phyloP scores from a whole-genome alignment of 2,797 vertebrate species.

The Sciurus carolinensis region DNA sequence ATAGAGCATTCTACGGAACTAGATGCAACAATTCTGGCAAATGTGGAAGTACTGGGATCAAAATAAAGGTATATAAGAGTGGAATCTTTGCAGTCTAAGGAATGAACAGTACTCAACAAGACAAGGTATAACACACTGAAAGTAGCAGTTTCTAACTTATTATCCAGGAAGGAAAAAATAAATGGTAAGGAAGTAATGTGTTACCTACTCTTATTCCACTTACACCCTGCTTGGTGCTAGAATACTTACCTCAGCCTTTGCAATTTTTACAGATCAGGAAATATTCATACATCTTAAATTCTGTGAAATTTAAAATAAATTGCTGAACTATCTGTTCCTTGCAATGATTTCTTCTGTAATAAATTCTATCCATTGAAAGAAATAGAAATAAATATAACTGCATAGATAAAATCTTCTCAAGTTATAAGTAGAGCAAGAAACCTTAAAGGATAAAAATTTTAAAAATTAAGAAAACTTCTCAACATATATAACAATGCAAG shows the following conservation, averaged over 20 bases:
- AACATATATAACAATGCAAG: neutral
- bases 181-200: neutral
- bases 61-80: neutral
- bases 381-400: neutral
- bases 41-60: neutral
- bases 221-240: neutral
- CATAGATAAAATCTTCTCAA: neutral
- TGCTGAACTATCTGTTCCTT: neutral
- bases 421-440: constrained; percentile 21
- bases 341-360: neutral
- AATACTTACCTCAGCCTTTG: neutral
- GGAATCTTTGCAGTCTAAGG: neutral
- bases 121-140: neutral
- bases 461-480: constrained; percentile 8
- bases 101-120: neutral
- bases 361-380: constrained; percentile 21
- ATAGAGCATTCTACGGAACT: neutral
- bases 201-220: neutral
- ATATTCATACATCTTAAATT: constrained; percentile 18
- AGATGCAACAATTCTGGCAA: neutral
- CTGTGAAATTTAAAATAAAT: constrained; percentile 31
- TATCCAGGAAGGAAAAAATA: neutral
- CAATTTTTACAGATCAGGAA: neutral
- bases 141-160: neutral
- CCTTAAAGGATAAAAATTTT: constrained; percentile 37